Percentiles rank a stretch among this genome's conserved stretches.
These are phyloP conservation scores for Andrena chrysosceles DNA, from an alignment of 2,888 invertebrate species.

Conservation along the genomic window DNA sequence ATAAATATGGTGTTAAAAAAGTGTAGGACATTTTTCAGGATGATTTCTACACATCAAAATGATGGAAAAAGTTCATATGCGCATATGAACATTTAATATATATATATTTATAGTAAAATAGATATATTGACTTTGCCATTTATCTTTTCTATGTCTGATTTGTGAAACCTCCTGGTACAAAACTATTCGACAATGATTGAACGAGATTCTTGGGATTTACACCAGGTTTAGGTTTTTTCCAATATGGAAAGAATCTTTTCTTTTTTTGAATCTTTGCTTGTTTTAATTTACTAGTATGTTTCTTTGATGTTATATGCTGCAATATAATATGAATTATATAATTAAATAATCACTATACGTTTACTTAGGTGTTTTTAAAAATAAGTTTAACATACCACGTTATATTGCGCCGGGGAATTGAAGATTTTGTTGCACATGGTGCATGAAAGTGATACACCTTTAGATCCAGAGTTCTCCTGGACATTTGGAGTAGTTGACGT, in stretches of 20 bases:
- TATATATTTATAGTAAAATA: constrained; percentile 31
- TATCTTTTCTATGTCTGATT: constrained; percentile 59
- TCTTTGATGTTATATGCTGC: constrained; percentile 82
- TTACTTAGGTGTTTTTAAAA: background rate
- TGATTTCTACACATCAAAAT: too few relatives aligned
- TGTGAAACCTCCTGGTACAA: constrained; percentile 78
- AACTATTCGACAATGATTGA: constrained; percentile 75
- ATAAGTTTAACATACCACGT: constrained; percentile 77
- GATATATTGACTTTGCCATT: constrained; percentile 19
- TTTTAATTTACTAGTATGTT: constrained; percentile 81
- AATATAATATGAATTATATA: constrained; percentile 39
- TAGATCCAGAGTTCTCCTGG: constrained; percentile 58
- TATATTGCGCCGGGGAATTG: constrained; percentile 81
- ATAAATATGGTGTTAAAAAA: too few relatives aligned
- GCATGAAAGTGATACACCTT: constrained; percentile 76
- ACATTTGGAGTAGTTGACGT: constrained; percentile 55
- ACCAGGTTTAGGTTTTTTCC: constrained; percentile 73
- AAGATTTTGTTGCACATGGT: constrained; percentile 82
- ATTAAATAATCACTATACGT: constrained; percentile 4
- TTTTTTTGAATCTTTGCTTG: constrained; percentile 68
- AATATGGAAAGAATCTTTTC: constrained; percentile 78
- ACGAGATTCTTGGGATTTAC: constrained; percentile 56
- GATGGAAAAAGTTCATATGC: too few relatives aligned
- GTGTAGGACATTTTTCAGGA: too few relatives aligned
- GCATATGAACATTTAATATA: too few relatives aligned